Evolutionary conservation across 1,140 invertebrate species (phyloP).

Genomic region (Papilio polytes): DNA sequence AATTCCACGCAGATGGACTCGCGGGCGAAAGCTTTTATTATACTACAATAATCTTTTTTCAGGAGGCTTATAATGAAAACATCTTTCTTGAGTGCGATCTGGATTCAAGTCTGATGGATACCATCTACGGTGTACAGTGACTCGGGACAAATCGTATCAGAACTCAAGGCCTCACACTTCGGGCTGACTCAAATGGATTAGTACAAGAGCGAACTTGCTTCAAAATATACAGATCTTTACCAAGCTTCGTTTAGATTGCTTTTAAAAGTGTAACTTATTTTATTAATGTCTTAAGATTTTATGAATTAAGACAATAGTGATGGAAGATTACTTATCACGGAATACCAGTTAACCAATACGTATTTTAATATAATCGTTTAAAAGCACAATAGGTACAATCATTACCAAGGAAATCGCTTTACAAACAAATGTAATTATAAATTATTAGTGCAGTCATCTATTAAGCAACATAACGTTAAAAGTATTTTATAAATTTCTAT

Average conservation of each 20-base stretch:
- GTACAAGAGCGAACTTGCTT: slow-evolving; percentile 28
- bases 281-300: slow-evolving; percentile 4
- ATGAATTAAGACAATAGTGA: slow-evolving; percentile 34
- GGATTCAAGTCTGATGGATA: slow-evolving; percentile 75
- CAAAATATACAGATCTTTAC: slow-evolving; percentile 12
- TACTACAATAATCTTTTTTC: slow-evolving; percentile 45
- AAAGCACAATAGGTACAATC: slow-evolving; percentile 58
- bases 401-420: slow-evolving; percentile 81
- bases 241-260: slow-evolving; percentile 3
- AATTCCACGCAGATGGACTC: too few species aligned
- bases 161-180: slow-evolving; percentile 7
- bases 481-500: slow-evolving; percentile 64
- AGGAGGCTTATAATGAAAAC: slow-evolving; percentile 77
- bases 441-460: slow-evolving; percentile 61
- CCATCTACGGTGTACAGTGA: slow-evolving; percentile 76
- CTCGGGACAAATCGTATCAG: slow-evolving; percentile 33
- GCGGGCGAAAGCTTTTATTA: too few species aligned
- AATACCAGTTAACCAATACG: slow-evolving; percentile 60
- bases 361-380: slow-evolving; percentile 50
- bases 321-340: slow-evolving; percentile 30
- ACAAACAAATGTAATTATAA: slow-evolving; percentile 65
- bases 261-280: slow-evolving; percentile 15
- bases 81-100: slow-evolving; percentile 77
- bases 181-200: slow-evolving; percentile 16
- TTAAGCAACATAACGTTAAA: slow-evolving; percentile 59